Evolutionary conservation across 92 coral and sea anemone genomes (phyloP).

Genomic region (Diadumene lineata): DNA sequence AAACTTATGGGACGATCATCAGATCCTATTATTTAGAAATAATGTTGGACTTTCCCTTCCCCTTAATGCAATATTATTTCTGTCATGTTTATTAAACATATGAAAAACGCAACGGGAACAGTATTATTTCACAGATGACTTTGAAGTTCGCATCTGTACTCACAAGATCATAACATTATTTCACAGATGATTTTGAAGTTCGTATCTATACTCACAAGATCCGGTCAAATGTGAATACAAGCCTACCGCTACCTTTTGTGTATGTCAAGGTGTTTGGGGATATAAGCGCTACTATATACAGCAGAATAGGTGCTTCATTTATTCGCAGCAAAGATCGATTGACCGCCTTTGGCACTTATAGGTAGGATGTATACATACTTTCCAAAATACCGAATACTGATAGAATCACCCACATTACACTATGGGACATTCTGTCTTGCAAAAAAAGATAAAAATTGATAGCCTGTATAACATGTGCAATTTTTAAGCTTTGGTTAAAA

Average conservation of each 20-base stretch:
- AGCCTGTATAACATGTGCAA: no score
- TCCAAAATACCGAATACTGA: background rate
- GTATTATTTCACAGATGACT: background rate
- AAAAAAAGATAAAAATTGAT: no score
- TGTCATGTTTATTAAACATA: no score
- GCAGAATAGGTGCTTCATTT: background rate
- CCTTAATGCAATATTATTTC: no score
- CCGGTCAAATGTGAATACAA: background rate
- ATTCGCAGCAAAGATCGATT: background rate
- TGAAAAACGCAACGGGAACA: no score
- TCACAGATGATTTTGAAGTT: constrained; percentile 19
- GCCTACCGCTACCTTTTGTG: background rate
- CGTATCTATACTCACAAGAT: constrained; percentile 8
- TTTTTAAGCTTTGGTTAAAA: no score
- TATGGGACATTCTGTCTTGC: background rate
- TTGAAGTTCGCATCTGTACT: constrained; percentile 21
- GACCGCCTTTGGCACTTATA: background rate
- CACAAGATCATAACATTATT: background rate
- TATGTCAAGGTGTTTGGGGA: constrained; percentile 7
- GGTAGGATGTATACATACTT: background rate
- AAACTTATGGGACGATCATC: no score
- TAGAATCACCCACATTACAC: background rate
- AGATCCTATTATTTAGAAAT: no score
- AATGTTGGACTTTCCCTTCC: no score
- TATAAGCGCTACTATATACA: background rate